Conservation (phyloP, 2,113 vertebrate genomes). For the Glareola pratincola region DNA sequence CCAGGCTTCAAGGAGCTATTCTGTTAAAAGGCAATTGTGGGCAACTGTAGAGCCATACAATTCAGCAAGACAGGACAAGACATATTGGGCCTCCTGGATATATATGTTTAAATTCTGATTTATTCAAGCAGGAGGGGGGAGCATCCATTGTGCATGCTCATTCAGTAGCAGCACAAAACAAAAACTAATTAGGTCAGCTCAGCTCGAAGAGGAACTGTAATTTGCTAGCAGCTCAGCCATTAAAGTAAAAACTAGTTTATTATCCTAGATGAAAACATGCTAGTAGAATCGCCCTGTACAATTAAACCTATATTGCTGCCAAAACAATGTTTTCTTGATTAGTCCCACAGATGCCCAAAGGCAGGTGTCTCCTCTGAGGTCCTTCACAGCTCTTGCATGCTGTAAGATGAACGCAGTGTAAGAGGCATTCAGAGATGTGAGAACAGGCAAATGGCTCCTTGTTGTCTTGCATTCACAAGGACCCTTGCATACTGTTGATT, state of each 20-base stretch:
- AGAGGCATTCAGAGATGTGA: background rate
- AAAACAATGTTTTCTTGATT: background rate
- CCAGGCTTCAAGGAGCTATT: background rate
- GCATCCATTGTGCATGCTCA: background rate
- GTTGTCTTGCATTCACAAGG: background rate
- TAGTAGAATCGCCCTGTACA: background rate
- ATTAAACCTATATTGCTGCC: background rate
- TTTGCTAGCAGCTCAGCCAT: background rate
- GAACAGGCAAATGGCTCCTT: background rate
- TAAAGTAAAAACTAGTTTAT: background rate
- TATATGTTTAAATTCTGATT: background rate
- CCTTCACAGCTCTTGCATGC: background rate
- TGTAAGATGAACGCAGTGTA: background rate
- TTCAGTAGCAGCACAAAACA: background rate
- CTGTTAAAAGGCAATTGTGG: background rate
- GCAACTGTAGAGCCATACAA: background rate
- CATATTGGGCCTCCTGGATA: background rate
- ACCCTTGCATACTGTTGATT: background rate
- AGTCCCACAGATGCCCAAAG: background rate
- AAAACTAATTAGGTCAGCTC: slow-evolving; percentile 7
- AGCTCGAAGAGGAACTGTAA: background rate
- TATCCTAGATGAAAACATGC: background rate
- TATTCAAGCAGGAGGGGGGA: background rate
- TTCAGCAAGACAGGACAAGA: background rate
- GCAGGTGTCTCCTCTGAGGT: background rate